Evolutionary conservation across 2,113 vertebrate species (phyloP).

Genomic region (Hypocryptadius cinnamomeus): DNA sequence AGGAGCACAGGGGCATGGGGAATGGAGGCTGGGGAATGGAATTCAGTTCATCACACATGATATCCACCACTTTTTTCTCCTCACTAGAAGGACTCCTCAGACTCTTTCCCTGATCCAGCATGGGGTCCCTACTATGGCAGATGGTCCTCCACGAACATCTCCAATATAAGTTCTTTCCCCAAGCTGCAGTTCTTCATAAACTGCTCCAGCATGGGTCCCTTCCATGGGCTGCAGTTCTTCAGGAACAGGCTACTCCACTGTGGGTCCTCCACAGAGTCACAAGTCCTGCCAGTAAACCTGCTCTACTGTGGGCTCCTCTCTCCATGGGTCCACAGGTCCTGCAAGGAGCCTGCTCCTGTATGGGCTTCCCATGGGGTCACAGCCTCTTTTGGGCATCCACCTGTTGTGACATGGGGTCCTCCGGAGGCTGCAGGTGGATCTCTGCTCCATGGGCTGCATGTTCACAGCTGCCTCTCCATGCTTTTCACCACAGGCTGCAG

Average conservation of each 20-base stretch:
- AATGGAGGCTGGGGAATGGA: neutral
- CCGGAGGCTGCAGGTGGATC: neutral
- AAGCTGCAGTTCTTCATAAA: neutral
- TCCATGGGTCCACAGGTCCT: neutral
- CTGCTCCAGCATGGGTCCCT: neutral
- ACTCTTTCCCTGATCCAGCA: neutral
- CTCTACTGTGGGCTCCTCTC: fast-evolving
- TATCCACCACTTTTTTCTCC: neutral
- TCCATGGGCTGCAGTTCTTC: neutral
- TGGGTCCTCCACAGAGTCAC: neutral
- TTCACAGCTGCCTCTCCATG: neutral
- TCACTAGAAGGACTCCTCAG: neutral
- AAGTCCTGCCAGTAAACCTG: neutral
- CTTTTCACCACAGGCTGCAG: neutral
- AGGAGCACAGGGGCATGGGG: neutral
- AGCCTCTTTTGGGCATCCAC: neutral
- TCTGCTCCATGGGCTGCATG: neutral
- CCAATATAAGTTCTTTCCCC: neutral
- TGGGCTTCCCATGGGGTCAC: neutral
- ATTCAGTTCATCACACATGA: neutral
- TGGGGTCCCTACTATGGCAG: neutral
- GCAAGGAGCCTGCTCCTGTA: neutral
- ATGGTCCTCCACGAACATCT: neutral
- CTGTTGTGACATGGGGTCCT: neutral
- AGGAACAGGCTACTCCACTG: neutral